These are phyloP conservation scores for Tilapia sparmanii DNA, from an alignment of 2,113 vertebrate species.

Conservation along the genomic window DNA sequence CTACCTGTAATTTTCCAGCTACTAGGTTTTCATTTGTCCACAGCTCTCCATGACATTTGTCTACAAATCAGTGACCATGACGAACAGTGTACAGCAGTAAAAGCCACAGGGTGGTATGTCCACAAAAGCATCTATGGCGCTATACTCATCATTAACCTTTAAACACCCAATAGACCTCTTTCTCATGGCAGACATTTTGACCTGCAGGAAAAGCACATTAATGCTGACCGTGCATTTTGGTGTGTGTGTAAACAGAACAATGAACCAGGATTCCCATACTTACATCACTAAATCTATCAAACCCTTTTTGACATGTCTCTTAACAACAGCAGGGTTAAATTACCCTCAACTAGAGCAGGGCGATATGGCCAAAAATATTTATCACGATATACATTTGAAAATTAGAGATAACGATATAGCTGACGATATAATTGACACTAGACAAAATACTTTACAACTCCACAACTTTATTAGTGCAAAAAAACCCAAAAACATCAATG, in stretches of 20 bases:
- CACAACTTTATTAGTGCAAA: no score
- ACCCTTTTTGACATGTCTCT: neutral
- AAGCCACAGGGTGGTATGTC: constrained; percentile 18
- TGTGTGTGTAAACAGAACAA: neutral
- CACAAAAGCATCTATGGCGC: neutral
- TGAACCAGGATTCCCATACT: neutral
- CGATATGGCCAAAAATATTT: no score
- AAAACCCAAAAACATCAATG: rapidly evolving
- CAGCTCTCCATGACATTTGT: constrained; percentile 13
- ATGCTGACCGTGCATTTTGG: neutral
- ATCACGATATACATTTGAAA: no score
- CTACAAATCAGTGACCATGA: constrained; percentile 18
- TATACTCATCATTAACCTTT: constrained; percentile 43
- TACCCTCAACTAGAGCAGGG: neutral
- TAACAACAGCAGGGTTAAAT: neutral
- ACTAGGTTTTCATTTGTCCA: constrained; percentile 23
- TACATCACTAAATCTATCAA: neutral
- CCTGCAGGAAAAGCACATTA: constrained; percentile 17
- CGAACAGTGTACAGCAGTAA: neutral
- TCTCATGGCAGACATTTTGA: neutral
- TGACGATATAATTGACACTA: no score
- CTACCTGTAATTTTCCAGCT: constrained; percentile 1
- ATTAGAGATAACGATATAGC: no score
- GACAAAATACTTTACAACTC: no score
- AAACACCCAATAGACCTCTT: constrained; percentile 30